Percentiles rank a stretch among this genome's conserved stretches.
These are phyloP conservation scores for Pocillopora damicornis DNA, from an alignment of 64 coral and sea anemone genomes.

Conservation along the genomic window DNA sequence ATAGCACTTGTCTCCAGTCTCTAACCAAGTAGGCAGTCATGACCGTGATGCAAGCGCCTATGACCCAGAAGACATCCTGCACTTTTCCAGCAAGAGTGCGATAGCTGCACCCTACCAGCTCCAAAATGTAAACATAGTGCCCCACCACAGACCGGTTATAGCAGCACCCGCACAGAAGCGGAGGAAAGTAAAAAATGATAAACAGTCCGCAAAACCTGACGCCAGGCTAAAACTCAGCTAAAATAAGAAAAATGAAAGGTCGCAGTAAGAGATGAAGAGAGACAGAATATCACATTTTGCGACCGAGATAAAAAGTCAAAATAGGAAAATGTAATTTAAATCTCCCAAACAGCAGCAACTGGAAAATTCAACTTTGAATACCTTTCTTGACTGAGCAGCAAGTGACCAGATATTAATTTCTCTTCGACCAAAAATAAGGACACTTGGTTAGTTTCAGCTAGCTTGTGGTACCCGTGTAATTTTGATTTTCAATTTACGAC, in stretches of 20 bases:
- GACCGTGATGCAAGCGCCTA: slow-evolving; percentile 46
- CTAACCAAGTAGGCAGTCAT: slow-evolving; percentile 60
- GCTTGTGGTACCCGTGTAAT: too few relatives aligned
- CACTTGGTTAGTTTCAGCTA: too few relatives aligned
- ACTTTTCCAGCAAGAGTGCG: slow-evolving; percentile 74
- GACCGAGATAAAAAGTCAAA: too few relatives aligned
- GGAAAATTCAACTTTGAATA: too few relatives aligned
- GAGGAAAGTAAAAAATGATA: slow-evolving; percentile 58
- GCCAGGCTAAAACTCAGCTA: slow-evolving; percentile 57
- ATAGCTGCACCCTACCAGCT: slow-evolving; percentile 55
- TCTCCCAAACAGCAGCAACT: too few relatives aligned
- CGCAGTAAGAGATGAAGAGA: not conserved
- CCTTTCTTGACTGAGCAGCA: too few relatives aligned
- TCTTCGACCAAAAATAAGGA: too few relatives aligned
- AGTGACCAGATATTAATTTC: too few relatives aligned
- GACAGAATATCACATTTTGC: not conserved
- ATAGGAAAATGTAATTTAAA: too few relatives aligned
- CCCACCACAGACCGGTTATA: slow-evolving; percentile 43
- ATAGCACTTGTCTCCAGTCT: slow-evolving; percentile 70
- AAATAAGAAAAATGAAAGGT: not conserved
- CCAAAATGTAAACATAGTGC: slow-evolving; percentile 62
- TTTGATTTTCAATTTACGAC: too few relatives aligned
- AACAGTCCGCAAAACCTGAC: slow-evolving; percentile 63
- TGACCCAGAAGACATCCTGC: slow-evolving; percentile 63
- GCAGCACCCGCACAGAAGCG: slow-evolving; percentile 67